Evolutionary conservation across 2,113 vertebrate species (phyloP).

Genomic region (Coregonus clupeaformis): DNA sequence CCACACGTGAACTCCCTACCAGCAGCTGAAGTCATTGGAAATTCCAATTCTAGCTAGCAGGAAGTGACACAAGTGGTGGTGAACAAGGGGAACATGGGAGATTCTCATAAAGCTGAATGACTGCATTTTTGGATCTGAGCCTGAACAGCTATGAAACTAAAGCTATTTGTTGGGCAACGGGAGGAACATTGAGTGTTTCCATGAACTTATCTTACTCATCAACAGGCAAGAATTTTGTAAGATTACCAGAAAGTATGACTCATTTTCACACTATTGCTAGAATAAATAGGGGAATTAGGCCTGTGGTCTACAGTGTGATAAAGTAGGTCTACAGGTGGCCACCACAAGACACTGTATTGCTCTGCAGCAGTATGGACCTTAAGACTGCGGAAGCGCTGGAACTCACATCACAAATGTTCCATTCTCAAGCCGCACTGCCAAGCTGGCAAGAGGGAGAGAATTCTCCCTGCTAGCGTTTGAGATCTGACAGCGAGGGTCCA

Average conservation of each 20-base stretch:
- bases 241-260: background rate
- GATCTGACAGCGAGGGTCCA: constrained; percentile 63
- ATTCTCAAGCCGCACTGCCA: constrained; percentile 17
- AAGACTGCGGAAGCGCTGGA: constrained; percentile 54
- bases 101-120: constrained; percentile 28
- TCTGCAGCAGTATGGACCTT: constrained; percentile 40
- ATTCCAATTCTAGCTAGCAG: constrained; percentile 47
- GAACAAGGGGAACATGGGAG: constrained; percentile 34
- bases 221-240: background rate
- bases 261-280: no score
- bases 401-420: constrained; percentile 47
- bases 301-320: no score
- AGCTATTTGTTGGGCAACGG: background rate
- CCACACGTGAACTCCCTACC: background rate
- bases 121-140: constrained; percentile 18
- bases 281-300: no score
- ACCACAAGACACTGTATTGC: no score
- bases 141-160: background rate
- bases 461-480: constrained; percentile 51
- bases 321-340: no score
- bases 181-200: constrained; percentile 19
- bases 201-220: constrained; percentile 12
- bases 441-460: constrained; percentile 40
- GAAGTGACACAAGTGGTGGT: constrained; percentile 67
- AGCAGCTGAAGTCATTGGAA: constrained; percentile 43